Percentiles rank a stretch among this genome's conserved stretches.
These are phyloP conservation scores for Phainopepla nitens DNA, from an alignment of 2,113 vertebrate species.

Conservation along the genomic window DNA sequence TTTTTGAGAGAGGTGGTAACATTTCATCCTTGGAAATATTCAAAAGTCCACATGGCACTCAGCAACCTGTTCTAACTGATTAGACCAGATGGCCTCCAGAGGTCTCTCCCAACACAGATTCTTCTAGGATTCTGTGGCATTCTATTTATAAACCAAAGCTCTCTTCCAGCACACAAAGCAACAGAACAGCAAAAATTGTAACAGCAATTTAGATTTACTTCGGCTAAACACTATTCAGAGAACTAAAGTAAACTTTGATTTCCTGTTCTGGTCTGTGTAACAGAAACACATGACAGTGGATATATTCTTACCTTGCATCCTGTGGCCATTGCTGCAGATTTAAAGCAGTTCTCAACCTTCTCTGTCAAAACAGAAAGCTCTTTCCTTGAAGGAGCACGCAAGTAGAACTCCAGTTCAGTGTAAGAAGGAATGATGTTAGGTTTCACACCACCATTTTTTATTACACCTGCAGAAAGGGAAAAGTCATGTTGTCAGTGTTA, in stretches of 20 bases:
- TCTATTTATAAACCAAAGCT: background rate
- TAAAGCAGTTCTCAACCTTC: constrained; percentile 86
- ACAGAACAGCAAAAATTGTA: background rate
- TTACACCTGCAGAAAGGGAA: constrained; percentile 76
- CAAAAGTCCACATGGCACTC: background rate
- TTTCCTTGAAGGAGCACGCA: constrained; percentile 77
- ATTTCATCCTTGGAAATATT: background rate
- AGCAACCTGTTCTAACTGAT: background rate
- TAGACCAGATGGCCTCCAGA: background rate
- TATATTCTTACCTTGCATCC: constrained; percentile 80
- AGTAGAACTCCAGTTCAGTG: constrained; percentile 81
- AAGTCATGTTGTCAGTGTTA: background rate
- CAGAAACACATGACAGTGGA: background rate
- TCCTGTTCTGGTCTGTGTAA: background rate
- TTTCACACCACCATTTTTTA: constrained; percentile 87
- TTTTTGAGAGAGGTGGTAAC: background rate
- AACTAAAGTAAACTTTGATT: background rate
- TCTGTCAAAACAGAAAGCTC: constrained; percentile 79
- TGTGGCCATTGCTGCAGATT: constrained; percentile 82
- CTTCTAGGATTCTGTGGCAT: background rate
- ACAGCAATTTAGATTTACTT: background rate
- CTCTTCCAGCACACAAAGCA: background rate
- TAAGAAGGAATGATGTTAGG: constrained; percentile 89
- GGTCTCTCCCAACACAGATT: background rate
- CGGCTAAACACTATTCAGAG: background rate